phyloP scores from a whole-genome alignment of 2,113 vertebrate genomes.

The Melanotaenia duboulayi region DNA sequence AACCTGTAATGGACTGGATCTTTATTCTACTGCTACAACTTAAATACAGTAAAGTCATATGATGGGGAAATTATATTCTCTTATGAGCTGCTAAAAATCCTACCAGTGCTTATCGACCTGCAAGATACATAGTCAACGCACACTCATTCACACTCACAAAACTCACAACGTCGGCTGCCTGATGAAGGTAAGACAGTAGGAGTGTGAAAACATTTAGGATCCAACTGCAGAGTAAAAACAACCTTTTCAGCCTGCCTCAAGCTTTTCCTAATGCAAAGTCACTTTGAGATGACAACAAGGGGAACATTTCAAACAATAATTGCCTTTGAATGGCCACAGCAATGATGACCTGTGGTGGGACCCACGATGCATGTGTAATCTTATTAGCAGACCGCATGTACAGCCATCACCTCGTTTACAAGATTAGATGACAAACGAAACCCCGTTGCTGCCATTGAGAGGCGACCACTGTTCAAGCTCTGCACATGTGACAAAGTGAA shows the following conservation, averaged over 20 bases:
- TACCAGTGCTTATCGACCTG: neutral
- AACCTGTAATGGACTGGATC: conserved; percentile 18
- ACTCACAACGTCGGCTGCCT: conserved; percentile 7
- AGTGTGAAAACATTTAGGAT: conserved; percentile 52
- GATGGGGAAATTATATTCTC: neutral
- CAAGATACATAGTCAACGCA: neutral
- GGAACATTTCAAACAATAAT: conserved; percentile 78
- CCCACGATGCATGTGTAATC: conserved; percentile 84
- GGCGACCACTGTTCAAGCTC: conserved; percentile 76
- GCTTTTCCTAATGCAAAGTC: conserved; percentile 40
- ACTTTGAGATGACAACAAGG: conserved; percentile 57
- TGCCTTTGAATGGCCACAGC: conserved; percentile 77
- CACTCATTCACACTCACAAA: conserved; percentile 21
- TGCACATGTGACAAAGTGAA: conserved; percentile 32
- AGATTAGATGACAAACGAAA: conserved; percentile 83
- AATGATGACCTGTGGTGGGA: conserved; percentile 80
- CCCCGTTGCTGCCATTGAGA: conserved; percentile 61
- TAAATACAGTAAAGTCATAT: neutral
- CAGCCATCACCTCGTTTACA: conserved; percentile 83
- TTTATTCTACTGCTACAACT: conserved; percentile 9
- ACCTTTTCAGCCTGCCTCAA: conserved; percentile 26
- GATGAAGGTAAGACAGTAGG: conserved; percentile 44
- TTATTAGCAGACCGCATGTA: conserved; percentile 80
- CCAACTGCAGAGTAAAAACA: conserved; percentile 32
- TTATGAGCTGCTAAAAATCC: conserved; percentile 1